Conservation (phyloP, 2,797 vertebrate species). For the Platalea minor region DNA sequence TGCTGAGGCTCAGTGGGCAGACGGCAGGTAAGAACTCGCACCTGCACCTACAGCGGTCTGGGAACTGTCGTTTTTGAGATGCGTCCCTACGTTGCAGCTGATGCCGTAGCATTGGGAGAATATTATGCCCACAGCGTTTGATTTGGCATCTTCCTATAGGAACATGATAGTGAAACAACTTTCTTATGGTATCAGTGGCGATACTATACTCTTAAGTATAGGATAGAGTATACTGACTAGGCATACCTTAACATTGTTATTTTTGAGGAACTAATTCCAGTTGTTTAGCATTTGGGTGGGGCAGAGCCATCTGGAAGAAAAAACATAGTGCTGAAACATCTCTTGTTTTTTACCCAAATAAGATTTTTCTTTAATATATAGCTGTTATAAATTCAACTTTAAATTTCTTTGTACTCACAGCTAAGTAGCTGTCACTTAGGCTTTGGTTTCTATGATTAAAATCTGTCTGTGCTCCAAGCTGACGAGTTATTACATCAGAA, state of each 20-base stretch:
- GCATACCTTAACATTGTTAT: neutral
- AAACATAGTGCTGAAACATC: neutral
- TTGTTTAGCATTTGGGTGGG: neutral
- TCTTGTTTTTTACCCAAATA: neutral
- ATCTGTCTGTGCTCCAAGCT: neutral
- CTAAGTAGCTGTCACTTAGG: neutral
- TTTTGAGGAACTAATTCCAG: neutral
- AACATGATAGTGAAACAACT: neutral
- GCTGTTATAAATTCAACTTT: neutral
- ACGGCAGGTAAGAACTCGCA: neutral
- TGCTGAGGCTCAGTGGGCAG: neutral
- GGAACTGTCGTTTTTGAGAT: neutral
- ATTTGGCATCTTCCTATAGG: neutral
- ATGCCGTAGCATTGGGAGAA: rapidly evolving
- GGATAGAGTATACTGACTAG: neutral
- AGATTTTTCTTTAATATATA: neutral
- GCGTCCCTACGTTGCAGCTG: neutral
- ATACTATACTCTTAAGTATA: neutral
- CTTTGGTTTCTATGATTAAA: neutral
- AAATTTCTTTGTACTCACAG: neutral
- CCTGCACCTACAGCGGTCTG: rapidly evolving
- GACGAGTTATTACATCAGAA: neutral
- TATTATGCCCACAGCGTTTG: neutral
- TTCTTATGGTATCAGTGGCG: neutral
- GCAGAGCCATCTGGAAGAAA: neutral